These are phyloP conservation scores for Drosophila pectinifera DNA, from an alignment of 1,140 invertebrate genomes.

Conservation along the genomic window DNA sequence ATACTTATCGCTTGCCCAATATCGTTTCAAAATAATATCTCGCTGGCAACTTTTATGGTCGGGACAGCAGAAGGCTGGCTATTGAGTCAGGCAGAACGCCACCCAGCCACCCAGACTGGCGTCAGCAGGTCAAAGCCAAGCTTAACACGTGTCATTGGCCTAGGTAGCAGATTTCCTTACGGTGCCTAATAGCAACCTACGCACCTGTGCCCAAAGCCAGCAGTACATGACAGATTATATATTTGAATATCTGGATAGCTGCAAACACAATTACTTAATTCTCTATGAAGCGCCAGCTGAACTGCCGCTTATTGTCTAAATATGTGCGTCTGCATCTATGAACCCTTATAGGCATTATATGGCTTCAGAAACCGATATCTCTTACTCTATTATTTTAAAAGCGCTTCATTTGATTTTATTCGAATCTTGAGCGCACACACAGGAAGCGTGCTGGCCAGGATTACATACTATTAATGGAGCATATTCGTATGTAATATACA, in stretches of 20 bases:
- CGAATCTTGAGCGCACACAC: conserved; percentile 22
- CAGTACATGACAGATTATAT: not conserved
- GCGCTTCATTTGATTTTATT: conserved; percentile 57
- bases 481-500: conserved; percentile 81
- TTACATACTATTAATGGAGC: conserved; percentile 80
- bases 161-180: conserved; percentile 44
- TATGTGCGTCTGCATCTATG: not conserved
- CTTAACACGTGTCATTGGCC: conserved; percentile 59
- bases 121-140: conserved; percentile 43
- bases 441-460: conserved; percentile 72
- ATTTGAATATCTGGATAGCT: not conserved
- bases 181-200: not conserved
- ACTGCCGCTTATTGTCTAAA: not conserved
- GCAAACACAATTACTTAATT: not conserved
- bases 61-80: conserved; percentile 25
- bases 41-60: conserved; percentile 64
- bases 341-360: too few relatives aligned
- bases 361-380: not conserved
- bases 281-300: too few relatives aligned
- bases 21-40: conserved; percentile 82
- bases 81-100: conserved; percentile 14
- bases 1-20: conserved; percentile 82
- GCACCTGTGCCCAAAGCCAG: conserved; percentile 8
- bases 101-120: conserved; percentile 17
- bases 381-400: not conserved